Base-by-base conservation (phyloP, 2,113 vertebrate genomes). In the Platichthys stellatus region DNA sequence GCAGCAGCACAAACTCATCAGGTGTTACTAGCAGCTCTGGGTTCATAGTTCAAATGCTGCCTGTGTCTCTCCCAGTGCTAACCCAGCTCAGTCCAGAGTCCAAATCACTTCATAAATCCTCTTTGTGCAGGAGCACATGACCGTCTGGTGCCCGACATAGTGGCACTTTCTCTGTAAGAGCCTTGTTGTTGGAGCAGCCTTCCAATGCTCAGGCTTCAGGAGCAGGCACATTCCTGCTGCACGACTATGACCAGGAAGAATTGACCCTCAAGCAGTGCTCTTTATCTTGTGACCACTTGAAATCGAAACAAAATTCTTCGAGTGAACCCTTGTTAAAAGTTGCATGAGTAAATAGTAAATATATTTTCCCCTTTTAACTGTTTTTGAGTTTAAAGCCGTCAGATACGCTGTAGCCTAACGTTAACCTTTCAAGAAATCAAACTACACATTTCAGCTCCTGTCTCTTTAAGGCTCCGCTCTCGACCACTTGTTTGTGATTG, bases 91-190 rank as follows among this genome's bases (percentile, higher is more conserved):
- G 63, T 28, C 53, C 59, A 70, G 71, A 78, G 58, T 83, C 47
- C 76, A 66, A 13, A 35, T 23, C 24, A 17, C 69, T 7, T 66
- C 14, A 23, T 71, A 90, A 92, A 89, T 90, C 88, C 84, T 7
- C 86, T 79, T 86, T 88, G 81, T 80, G 63, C 47, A 63, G 45
- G 31, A 89, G 6, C 92, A 73, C 88, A 86, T 93, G 89, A 90
- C 63, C 18, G 0, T 38, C 56, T 9, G 6, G n/a, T 63, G 59
- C 3, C 21, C 53, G 12, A 43, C 40, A 43, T 53, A 47, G 83
- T 82, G 45, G 77, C 59, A 24, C 26, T 38, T 40, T 69, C 63
- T 86, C 60, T 72, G 49, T 74, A 28, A 71, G 69, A 45, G 72
- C 56, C 65, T 69, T 78, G 74, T 92, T 83, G 67, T 73, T 31